These are phyloP conservation scores for Contarinia nasturtii DNA, from an alignment of 1,140 invertebrate genomes.

Conservation along the genomic window DNA sequence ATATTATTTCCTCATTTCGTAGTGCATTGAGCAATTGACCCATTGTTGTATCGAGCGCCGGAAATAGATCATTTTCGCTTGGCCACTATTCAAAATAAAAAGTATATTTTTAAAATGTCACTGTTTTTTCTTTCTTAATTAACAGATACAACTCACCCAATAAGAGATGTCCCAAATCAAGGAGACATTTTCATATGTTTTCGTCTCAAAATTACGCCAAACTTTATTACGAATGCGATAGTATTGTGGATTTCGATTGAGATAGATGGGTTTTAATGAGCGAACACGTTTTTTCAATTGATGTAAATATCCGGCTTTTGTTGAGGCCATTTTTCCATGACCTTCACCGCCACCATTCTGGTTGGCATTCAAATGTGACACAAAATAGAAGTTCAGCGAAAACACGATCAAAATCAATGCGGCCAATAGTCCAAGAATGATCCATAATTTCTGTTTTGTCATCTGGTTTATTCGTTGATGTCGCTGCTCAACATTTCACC, in stretches of 20 bases:
- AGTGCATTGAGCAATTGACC: slow-evolving; percentile 53
- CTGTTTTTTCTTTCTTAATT: too few relatives aligned
- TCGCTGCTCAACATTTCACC: not conserved
- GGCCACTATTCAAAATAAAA: slow-evolving; percentile 36
- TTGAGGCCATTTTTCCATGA: not conserved
- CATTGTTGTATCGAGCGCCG: slow-evolving; percentile 36
- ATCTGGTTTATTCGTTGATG: not conserved
- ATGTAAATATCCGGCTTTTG: slow-evolving; percentile 14
- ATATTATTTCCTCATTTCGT: slow-evolving; percentile 43
- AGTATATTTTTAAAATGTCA: not conserved
- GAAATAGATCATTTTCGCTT: slow-evolving; percentile 41
- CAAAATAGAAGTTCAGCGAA: slow-evolving; percentile 24
- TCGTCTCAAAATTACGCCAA: slow-evolving; percentile 18
- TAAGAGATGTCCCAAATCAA: slow-evolving; percentile 23
- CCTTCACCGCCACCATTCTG: slow-evolving; percentile 5
- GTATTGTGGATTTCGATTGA: slow-evolving; percentile 23
- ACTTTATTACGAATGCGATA: slow-evolving; percentile 23
- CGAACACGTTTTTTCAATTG: slow-evolving; percentile 17
- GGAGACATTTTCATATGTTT: slow-evolving; percentile 16
- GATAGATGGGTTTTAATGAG: slow-evolving; percentile 18
- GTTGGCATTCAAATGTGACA: slow-evolving; percentile 21
- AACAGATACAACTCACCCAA: slow-evolving; percentile 23
- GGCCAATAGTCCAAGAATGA: slow-evolving; percentile 16
- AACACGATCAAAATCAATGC: slow-evolving; percentile 14
- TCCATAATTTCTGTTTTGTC: slow-evolving; percentile 19